Base-by-base conservation (phyloP, 2,888 invertebrate genomes). In the Hedya salicella region DNA sequence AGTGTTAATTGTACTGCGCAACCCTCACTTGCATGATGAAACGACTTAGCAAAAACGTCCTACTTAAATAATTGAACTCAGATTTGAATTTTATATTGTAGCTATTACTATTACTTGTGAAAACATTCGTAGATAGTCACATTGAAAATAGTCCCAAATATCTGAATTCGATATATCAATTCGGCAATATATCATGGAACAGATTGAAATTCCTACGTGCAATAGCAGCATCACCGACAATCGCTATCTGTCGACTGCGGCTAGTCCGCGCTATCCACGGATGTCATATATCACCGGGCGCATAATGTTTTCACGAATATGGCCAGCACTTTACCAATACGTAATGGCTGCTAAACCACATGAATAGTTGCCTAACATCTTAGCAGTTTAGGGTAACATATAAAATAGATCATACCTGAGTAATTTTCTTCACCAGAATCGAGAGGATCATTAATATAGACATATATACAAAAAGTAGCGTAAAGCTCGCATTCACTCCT, bases 201-300 rank as follows among this genome's bases (percentile, higher is more conserved):
- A 32, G 32, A 42, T 57, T 42, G 40, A 50, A 49, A 25, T 52
- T n/a, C n/a, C n/a, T n/a, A 13, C 8, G 32, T 30, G 17, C 65
- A 59, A 83, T 80, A 79, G 82, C 78, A 79, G 82, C 80, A 82
- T 76, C 78, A 73, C 73, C 74, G 74, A 76, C 78, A 75, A 57
- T 73, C 73, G 78, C 75, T 72, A 77, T 73, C 72, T 77, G 70
- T 72, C 78, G 79, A 69, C 75, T 75, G 79, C 79, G 83, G 88
- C 82, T 83, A 86, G 85, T 86, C 84, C 86, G 85, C 85, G 87
- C 88, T 88, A 87, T 78, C 83, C 82, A 76, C 83, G 77, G 78
- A 86, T 84, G 77, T 80, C 75, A 85, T 85, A 86, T 85, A 85
- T 88, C 82, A 87, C 81, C 81, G 76, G 69, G 70, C 78, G 70